Evolutionary conservation across 2,797 vertebrate genomes (phyloP), one percentile per base, ranked within the genome.

Genomic region (Oreortyx pictus): DNA sequence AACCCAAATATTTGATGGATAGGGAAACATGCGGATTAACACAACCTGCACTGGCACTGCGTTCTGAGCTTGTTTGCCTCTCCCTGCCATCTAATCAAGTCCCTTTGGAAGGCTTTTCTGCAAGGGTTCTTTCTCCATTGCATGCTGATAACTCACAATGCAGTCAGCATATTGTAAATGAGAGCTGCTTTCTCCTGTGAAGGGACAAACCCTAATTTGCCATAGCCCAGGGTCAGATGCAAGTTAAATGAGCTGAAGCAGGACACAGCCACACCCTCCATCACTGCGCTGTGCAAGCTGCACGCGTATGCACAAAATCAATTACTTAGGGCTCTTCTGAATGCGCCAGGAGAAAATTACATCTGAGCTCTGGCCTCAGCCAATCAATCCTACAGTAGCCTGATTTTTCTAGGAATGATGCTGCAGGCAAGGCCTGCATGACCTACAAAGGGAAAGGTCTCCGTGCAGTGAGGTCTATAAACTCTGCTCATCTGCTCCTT

Each of bases 321-420:
- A 91, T 96, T 92, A 81, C 92, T 87, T 72, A 6, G 44, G 80
- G 70, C 90, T 90, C 79, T 80, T 95, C 62, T 81, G 86, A 91
- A 90, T 43, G 62, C 3, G 5, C 89, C 59, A 44, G 64, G 74
- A 94, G 90, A 95, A 96, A 96, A 96, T 93, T 76, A 90, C 90
- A 94, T 88, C 90, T 94, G 93, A 93, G 80, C 82, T 96, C 77
- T 87, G 75, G 82, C 91, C 86, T 62, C 92, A 79, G 50, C 54
- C 54, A 82, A 95, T 96, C 94, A 96, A 93, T 96, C 52, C 90
- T 79, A 49, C 80, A 90, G 65, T 76, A 96, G 82, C 72, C 93
- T 92, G 90, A 54, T 95, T 95, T 97, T 96, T 96, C 88, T 89
- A 95, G 91, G 94, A 96, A 97, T 27, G 47, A 88, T 1, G 80